Evolutionary conservation across 1,140 invertebrate species (phyloP).

Genomic region (Drosophila mayri): DNA sequence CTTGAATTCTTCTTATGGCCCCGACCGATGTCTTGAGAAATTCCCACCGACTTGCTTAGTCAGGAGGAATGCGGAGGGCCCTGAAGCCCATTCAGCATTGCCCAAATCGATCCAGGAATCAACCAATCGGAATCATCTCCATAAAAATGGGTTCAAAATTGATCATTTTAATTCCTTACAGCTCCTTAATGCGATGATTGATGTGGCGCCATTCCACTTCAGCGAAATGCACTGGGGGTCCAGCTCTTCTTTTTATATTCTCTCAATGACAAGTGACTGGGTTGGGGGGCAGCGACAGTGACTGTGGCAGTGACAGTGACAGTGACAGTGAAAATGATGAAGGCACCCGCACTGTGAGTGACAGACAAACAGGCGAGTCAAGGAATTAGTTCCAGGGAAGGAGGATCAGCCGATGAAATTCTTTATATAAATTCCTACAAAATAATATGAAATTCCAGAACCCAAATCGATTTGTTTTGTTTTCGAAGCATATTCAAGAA

Average conservation of each 20-base stretch:
- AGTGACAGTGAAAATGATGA: conserved; percentile 22
- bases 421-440: conserved; percentile 47
- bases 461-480: conserved; percentile 59
- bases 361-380: conserved; percentile 20
- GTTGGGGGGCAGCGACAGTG: conserved; percentile 4
- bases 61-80: conserved; percentile 39
- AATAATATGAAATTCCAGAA: conserved; percentile 41
- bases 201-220: conserved; percentile 70
- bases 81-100: conserved; percentile 8
- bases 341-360: conserved; percentile 28
- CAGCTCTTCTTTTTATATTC: conserved; percentile 2
- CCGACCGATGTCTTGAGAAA: conserved; percentile 3
- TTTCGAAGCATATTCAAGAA: conserved; percentile 19
- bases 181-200: conserved; percentile 71
- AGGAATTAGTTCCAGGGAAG: conserved; percentile 6
- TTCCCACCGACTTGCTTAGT: conserved; percentile 62
- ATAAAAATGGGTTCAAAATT: conserved; percentile 34
- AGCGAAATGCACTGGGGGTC: conserved; percentile 23
- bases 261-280: conserved; percentile 13
- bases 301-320: conserved; percentile 26
- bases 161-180: conserved; percentile 50
- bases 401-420: not conserved
- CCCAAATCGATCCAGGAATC: conserved; percentile 50
- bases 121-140: conserved; percentile 21
- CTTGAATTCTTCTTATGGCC: conserved; percentile 39